Base-by-base conservation (phyloP, 2,113 vertebrate genomes). In the Nyctereutes procyonoides region DNA sequence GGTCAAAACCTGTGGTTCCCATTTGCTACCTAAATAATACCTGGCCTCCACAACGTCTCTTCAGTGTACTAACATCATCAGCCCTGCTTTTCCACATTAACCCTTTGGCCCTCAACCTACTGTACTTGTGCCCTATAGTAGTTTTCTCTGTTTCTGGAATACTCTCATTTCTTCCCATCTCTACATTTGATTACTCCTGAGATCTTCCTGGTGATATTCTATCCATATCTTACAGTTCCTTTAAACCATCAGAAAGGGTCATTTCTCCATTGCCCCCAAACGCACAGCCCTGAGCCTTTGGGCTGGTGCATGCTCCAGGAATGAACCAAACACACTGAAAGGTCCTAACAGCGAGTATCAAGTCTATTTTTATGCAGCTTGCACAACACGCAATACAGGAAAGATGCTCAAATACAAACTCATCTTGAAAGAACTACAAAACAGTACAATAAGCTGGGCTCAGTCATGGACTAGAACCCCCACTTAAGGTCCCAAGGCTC, bases 211-310 rank as follows among this genome's bases (percentile, higher is more conserved):
- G 24, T 62, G 26, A n/a, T 30, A 32, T 3, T 26, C 16, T 60
- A 7, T 5, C 2, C 5, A 28, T 56, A 16, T n/a, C 0, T 2
- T 3, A 17, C 24, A 30, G n/a, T 0, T 30, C 43, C 20, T 32
- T 43, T 84, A 43, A 79, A 14, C 20, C 63, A 74, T 38, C 14
- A 51, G 51, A 74, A 86, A 20, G 48, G 19, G 56, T 71, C 17
- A 28, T 7, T 67, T 91, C 58, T 53, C 63, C 51, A 26, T 30
- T 26, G n/a, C 22, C n/a, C 58, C n/a, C 20, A 48, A 67, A 89
- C 69, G n/a, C 62, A 67, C 1, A 84, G 22, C 30, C 83, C 67
- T 65, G 58, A 53, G 32, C 32, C 4, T 67, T 38, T 69, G 28
- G 58, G 62, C 15, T 81, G 30, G 1, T 35, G n/a, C 6, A 51